phyloP scores from a whole-genome alignment of 2,797 vertebrate genomes.

The Hydrocynus forskahlii region DNA sequence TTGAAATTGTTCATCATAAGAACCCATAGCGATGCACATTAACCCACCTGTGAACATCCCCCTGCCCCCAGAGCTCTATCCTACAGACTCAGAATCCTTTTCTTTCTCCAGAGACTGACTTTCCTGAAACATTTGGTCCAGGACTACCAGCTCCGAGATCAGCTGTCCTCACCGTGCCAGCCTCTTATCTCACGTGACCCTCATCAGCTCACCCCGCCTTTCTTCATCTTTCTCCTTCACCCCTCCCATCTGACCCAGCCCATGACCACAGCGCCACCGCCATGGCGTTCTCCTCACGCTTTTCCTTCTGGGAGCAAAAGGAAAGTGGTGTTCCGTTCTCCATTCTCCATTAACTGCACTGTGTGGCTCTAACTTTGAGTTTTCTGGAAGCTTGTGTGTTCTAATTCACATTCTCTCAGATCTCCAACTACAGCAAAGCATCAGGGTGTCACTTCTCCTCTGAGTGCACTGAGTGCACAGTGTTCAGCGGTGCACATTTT shows the following conservation, averaged over 20 bases:
- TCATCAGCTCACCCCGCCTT: conserved; percentile 60
- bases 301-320: conserved; percentile 99
- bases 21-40: neutral
- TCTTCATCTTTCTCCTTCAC: conserved; percentile 67
- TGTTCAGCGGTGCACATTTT: conserved; percentile 10
- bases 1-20: neutral
- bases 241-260: conserved; percentile 65
- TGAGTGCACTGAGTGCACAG: neutral
- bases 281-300: conserved; percentile 98
- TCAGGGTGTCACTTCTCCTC: neutral
- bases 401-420: conserved; percentile 10
- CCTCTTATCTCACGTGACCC: conserved; percentile 39
- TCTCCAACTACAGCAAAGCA: conserved; percentile 21
- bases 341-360: conserved; percentile 61
- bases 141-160: conserved; percentile 48
- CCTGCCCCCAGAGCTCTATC: conserved; percentile 7
- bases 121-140: conserved; percentile 48
- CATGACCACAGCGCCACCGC: conserved; percentile 77
- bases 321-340: conserved; percentile 84
- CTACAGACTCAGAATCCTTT: conserved; percentile 52
- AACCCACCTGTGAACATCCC: neutral
- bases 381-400: conserved; percentile 42
- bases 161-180: conserved; percentile 39
- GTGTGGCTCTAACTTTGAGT: conserved; percentile 48
- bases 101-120: conserved; percentile 52